Conservation (phyloP, 1,140 invertebrate species). For the Aphelenchoides fujianensis region DNA sequence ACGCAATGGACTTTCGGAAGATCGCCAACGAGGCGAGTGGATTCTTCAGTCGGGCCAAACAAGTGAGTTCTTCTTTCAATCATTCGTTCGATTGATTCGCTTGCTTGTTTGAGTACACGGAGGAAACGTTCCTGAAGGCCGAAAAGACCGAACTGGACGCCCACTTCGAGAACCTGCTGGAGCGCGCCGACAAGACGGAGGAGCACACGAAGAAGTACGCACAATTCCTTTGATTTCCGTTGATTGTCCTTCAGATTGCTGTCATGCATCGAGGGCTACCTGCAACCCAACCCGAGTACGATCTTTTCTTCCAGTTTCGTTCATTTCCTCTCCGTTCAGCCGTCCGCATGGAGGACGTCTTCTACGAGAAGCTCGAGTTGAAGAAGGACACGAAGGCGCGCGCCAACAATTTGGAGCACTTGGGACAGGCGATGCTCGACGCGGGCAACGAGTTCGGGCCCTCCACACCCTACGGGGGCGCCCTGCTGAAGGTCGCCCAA, state of each 20-base stretch:
- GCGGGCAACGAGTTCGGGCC: conserved; percentile 87
- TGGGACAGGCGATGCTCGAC: conserved; percentile 86
- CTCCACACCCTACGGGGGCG: conserved; percentile 79
- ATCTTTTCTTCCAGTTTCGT: conserved; percentile 13
- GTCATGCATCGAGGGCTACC: conserved; percentile 77
- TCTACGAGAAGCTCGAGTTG: conserved; percentile 86
- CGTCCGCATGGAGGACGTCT: conserved; percentile 84
- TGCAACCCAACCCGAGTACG: conserved; percentile 85
- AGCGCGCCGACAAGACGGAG: conserved; percentile 80
- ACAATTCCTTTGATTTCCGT: no score
- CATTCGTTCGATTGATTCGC: no score
- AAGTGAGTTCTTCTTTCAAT: conserved; percentile 69
- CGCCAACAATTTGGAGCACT: conserved; percentile 79
- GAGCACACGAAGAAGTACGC: conserved; percentile 83
- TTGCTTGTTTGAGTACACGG: conserved; percentile 74
- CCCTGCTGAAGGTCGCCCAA: conserved; percentile 83
- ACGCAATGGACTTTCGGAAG: conserved; percentile 71
- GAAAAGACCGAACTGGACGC: conserved; percentile 90
- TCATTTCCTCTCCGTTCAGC: conserved; percentile 66
- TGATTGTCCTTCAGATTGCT: no score
- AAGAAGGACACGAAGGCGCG: conserved; percentile 74
- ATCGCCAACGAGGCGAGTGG: conserved; percentile 83
- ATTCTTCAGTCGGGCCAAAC: conserved; percentile 80
- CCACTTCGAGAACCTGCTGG: conserved; percentile 81
- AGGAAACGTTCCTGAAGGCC: conserved; percentile 82